Evolutionary conservation across 2,113 vertebrate species (phyloP), one percentile per base, ranked within the genome.

Genomic region (Hippoglossus stenolepis): DNA sequence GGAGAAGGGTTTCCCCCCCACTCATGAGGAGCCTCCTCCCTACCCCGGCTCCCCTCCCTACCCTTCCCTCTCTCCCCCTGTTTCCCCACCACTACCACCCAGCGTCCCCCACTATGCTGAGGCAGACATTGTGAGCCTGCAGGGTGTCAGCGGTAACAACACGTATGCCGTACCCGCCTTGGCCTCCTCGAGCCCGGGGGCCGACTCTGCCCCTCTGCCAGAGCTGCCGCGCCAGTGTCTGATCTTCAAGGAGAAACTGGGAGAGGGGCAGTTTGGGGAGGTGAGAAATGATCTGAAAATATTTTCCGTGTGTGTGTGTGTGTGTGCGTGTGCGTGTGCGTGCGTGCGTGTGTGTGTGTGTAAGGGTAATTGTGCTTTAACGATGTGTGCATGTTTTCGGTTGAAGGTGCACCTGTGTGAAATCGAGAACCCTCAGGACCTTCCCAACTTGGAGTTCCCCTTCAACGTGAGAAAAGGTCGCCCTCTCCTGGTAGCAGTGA

Each of bases 231-330:
- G 96, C n/a, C 95, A 96, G 2, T 93, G 88, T 45, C 96, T 98
- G 60, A 73, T 96, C 63, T 98, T 98, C 90, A 97, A 96, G 86
- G 97, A 98, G 93, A 98, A 97, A 79, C 94, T 98, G 57, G 97
- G 97, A 20, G 97, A 98, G 90, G 97, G 97, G 14, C 97, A 98
- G 91, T 98, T 98, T 87, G 97, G 97, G 73, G 97, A 98, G 95
- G 97, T 97, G 73, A 78, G 70, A 12, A 40, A 17, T 43, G 45
- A 31, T 31, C 31, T 31, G 31, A 31, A 31, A 31, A 31, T 31
- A 31, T 31, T 31, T 31, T 7, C 28, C 28, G 28, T 43, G 40
- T 38, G 18, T 18, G 47, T 43, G n/a, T 28, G 9, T 38, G 15
- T 38, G 14, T 31, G 12, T 7, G 15, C 38, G 4, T 47, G 45